Conservation (phyloP, 1,140 invertebrate genomes). For the Caerostris darwini region DNA sequence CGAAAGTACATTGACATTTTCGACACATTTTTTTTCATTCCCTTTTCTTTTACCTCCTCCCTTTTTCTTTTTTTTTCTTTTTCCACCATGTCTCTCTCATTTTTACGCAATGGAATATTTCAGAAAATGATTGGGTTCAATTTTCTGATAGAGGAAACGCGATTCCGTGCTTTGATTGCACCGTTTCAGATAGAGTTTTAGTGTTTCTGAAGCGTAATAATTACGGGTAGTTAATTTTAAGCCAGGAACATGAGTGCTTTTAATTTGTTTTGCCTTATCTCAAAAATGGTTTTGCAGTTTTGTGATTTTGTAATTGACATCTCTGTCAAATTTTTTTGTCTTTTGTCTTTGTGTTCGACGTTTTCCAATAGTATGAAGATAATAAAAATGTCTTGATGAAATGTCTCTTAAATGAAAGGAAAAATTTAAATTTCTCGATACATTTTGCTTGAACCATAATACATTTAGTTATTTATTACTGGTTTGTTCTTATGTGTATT, state of each 20-base stretch:
- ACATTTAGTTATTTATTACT: no score
- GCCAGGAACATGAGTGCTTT: background rate
- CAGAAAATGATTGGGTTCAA: slow-evolving; percentile 35
- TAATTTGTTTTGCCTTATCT: slow-evolving; percentile 2
- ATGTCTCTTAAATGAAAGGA: no score
- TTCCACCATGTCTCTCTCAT: background rate
- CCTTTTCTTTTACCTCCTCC: background rate
- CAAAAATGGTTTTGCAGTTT: background rate
- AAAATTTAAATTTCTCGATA: no score
- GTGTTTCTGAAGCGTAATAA: slow-evolving; percentile 24
- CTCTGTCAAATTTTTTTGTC: background rate
- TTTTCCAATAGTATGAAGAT: background rate
- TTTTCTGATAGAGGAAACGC: slow-evolving; percentile 31
- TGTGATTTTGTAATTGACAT: no score
- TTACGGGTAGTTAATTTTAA: background rate
- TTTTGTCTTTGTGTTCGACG: background rate
- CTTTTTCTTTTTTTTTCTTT: background rate
- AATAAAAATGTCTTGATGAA: no score
- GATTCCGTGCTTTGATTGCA: slow-evolving; percentile 25
- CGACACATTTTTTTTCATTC: background rate
- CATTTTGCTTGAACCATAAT: no score
- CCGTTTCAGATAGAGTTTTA: background rate
- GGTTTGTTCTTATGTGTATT: no score
- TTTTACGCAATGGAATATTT: slow-evolving; percentile 45
- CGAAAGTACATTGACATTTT: slow-evolving; percentile 30